Evolutionary conservation across 2,113 vertebrate species (phyloP).

Genomic region (Grus americana): DNA sequence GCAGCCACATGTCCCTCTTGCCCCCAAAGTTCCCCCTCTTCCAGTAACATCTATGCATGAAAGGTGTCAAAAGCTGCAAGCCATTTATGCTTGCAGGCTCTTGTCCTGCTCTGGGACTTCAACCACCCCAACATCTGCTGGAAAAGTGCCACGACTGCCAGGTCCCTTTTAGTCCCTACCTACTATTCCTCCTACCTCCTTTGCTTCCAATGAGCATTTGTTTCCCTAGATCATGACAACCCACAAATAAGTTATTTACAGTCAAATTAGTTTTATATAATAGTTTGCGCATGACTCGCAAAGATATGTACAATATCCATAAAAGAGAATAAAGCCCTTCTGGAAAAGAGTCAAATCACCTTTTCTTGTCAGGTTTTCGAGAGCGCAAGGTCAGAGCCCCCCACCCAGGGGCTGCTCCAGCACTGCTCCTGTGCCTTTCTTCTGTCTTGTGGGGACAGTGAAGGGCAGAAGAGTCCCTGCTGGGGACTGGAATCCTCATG

Average conservation of each 20-base stretch:
- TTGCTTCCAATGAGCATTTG: not conserved
- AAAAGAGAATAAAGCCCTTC: not conserved
- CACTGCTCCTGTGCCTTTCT: not conserved
- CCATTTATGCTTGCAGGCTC: too few relatives aligned
- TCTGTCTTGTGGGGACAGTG: not conserved
- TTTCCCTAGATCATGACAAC: not conserved
- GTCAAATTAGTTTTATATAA: not conserved
- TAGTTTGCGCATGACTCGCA: not conserved
- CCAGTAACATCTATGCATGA: not conserved
- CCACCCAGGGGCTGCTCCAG: not conserved
- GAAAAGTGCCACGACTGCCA: too few relatives aligned
- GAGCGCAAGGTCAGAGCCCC: not conserved
- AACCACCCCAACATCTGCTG: too few relatives aligned
- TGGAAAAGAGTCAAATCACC: not conserved
- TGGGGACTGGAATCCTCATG: too few relatives aligned
- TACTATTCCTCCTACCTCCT: not conserved
- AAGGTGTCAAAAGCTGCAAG: not conserved
- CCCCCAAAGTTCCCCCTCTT: not conserved
- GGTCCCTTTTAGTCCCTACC: not conserved
- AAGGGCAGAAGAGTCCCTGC: not conserved
- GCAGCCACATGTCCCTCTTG: not conserved
- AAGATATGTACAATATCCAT: not conserved
- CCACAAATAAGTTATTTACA: not conserved
- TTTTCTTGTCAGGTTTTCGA: not conserved
- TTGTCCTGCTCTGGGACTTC: too few relatives aligned